A percentile compares a stretch with the other conserved stretches of the same genome.
These are phyloP conservation scores for Anoplius nigerrimus DNA, from an alignment of 2,888 invertebrate genomes.

Conservation along the genomic window DNA sequence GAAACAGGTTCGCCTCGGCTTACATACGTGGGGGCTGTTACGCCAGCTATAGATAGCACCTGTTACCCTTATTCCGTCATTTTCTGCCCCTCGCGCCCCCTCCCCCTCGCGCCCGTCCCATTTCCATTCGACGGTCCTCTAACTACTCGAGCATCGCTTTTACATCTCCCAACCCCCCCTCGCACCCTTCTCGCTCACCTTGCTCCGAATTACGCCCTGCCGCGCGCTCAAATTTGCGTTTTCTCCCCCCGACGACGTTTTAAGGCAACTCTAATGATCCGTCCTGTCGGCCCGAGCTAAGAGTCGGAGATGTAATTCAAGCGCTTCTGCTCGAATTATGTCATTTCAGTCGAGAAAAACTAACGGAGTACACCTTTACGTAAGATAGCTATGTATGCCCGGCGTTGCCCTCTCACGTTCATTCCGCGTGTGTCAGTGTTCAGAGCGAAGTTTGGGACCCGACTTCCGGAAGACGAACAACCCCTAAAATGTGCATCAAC, in stretches of 20 bases:
- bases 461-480: conserved; percentile 2
- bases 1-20: conserved; percentile 47
- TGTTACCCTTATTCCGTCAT: conserved; percentile 65
- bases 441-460: not conserved
- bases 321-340: too few species aligned
- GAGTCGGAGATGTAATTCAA: too few species aligned
- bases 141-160: conserved; percentile 52
- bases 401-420: too few species aligned
- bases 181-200: conserved; percentile 1
- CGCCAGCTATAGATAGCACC: conserved; percentile 65
- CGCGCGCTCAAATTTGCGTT: not conserved
- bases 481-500: not conserved
- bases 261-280: too few species aligned
- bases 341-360: too few species aligned
- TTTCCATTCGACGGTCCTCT: conserved; percentile 44
- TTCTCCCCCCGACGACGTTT: too few species aligned
- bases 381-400: too few species aligned
- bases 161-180: conserved; percentile 52
- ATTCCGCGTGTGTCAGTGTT: too few species aligned
- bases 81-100: conserved; percentile 40
- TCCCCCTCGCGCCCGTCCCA: conserved; percentile 27
- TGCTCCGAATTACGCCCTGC: not conserved
- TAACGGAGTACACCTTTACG: too few species aligned
- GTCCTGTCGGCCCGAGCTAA: too few species aligned
- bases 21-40: conserved; percentile 48